phyloP scores from a whole-genome alignment of 1,140 invertebrate genomes.

The Papilio polyxenes region DNA sequence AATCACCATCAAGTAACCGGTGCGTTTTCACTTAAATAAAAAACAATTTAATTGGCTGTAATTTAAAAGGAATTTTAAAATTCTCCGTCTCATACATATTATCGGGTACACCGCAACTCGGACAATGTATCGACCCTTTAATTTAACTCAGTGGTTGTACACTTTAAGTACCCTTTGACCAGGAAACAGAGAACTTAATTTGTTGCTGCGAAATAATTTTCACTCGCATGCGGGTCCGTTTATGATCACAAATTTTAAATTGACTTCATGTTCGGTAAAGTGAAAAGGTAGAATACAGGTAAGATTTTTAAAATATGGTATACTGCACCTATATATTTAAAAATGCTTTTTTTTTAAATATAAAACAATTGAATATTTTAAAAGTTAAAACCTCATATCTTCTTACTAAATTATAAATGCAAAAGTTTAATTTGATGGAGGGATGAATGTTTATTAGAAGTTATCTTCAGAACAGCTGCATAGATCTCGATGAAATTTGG shows the following conservation, averaged over 20 bases:
- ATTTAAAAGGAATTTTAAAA: neutral
- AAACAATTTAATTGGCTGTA: neutral
- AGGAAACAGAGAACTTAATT: neutral
- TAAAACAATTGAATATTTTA: no score
- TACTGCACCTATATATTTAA: neutral
- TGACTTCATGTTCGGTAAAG: neutral
- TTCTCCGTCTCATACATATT: neutral
- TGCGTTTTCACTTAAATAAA: neutral
- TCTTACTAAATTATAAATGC: no score
- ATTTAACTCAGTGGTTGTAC: slow-evolving; percentile 10
- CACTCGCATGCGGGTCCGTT: neutral
- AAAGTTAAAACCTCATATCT: no score
- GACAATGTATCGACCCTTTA: neutral
- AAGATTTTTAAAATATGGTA: neutral
- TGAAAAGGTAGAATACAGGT: no score
- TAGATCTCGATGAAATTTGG: no score
- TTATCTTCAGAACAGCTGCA: no score
- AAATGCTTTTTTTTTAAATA: no score
- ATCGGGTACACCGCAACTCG: neutral
- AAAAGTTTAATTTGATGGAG: no score
- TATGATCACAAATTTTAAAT: neutral
- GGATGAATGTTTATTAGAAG: no score
- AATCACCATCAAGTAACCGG: neutral
- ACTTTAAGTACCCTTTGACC: neutral
- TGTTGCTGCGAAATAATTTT: slow-evolving; percentile 2